phyloP scores from a whole-genome alignment of 2,797 vertebrate species.

The Mus minutoides region DNA sequence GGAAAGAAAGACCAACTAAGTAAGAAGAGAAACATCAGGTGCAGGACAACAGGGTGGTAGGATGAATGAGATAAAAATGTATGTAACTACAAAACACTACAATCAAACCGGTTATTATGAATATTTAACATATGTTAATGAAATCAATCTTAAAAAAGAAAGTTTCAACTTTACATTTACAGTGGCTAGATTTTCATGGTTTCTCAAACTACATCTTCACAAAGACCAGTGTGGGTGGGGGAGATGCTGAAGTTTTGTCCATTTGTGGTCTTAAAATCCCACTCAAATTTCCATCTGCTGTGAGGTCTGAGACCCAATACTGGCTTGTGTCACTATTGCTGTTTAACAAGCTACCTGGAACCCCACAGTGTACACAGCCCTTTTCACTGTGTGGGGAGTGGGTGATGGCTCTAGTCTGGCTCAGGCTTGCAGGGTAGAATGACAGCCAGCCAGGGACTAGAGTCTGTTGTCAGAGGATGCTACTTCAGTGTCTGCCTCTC shows the following conservation, averaged over 20 bases:
- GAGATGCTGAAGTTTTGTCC: background rate
- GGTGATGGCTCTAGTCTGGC: rapidly evolving
- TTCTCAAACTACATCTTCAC: background rate
- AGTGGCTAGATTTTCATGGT: background rate
- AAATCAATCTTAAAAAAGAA: background rate
- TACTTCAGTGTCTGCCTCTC: background rate
- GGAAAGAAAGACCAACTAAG: background rate
- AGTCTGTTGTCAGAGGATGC: rapidly evolving
- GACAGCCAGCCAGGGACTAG: background rate
- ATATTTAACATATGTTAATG: background rate
- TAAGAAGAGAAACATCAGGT: background rate
- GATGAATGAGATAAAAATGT: background rate
- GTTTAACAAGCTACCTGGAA: background rate
- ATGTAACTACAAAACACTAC: background rate
- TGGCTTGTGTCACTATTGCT: background rate
- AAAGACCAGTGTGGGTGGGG: background rate
- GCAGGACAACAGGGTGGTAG: background rate
- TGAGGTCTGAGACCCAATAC: background rate
- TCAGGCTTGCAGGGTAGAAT: background rate
- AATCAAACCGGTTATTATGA: background rate
- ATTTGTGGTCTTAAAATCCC: background rate
- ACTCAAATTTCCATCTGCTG: background rate
- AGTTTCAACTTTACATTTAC: background rate
- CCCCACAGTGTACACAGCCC: background rate
- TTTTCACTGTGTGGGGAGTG: background rate